phyloP scores from a whole-genome alignment of 2,888 invertebrate species.

The Lamproptera curius region DNA sequence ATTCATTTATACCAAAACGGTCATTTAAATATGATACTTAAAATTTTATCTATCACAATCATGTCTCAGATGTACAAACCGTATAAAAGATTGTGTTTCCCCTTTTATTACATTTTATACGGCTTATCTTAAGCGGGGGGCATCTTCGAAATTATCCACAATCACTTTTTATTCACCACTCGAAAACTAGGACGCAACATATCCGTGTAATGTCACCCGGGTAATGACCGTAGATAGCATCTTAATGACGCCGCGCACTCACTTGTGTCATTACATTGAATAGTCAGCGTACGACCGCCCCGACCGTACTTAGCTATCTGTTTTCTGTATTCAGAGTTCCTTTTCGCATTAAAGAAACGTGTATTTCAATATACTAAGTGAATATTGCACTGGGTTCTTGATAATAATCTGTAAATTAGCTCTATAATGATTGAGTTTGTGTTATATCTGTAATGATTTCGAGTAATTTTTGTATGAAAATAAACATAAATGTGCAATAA shows the following conservation, averaged over 20 bases:
- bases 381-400: too few species aligned
- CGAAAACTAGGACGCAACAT: conserved; percentile 20
- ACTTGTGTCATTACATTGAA: conserved; percentile 53
- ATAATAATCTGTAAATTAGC: too few species aligned
- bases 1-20: too few species aligned
- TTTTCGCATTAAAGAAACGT: conserved; percentile 3
- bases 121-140: background rate
- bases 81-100: too few species aligned
- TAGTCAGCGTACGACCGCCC: conserved; percentile 29
- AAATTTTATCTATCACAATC: too few species aligned
- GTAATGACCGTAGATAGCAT: conserved; percentile 65
- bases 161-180: conserved; percentile 11
- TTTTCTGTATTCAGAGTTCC: conserved; percentile 15
- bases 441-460: too few species aligned
- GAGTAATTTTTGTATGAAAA: too few species aligned
- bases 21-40: too few species aligned
- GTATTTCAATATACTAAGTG: conserved; percentile 8
- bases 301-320: conserved; percentile 23
- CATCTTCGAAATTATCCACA: conserved; percentile 6
- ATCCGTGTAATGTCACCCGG: conserved; percentile 37
- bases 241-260: conserved; percentile 58
- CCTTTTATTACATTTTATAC: too few species aligned
- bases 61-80: too few species aligned
- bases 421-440: too few species aligned
- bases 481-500: too few species aligned